phyloP scores from a whole-genome alignment of 1,140 invertebrate species.

The Monomorium pharaonis region DNA sequence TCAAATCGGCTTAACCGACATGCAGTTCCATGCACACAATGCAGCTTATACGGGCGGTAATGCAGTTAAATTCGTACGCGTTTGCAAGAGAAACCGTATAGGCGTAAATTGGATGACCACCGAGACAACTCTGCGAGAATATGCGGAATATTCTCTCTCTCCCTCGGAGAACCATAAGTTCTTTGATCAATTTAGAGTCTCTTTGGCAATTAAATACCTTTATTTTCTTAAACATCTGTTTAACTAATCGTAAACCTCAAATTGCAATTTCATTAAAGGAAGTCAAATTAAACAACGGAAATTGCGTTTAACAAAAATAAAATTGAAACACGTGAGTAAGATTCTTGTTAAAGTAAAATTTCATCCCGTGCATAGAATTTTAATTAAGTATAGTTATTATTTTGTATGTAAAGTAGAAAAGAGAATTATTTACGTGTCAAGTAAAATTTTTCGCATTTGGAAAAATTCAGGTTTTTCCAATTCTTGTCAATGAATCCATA shows the following conservation, averaged over 20 bases:
- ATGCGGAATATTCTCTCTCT: not conserved
- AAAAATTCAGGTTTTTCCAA: not conserved
- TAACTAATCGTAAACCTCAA: not conserved
- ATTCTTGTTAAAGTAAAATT: not conserved
- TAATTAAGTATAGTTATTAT: not conserved
- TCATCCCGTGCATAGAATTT: not conserved
- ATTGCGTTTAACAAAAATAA: not conserved
- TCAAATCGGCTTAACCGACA: slow-evolving; percentile 47
- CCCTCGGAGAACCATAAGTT: not conserved
- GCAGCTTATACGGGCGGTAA: slow-evolving; percentile 37
- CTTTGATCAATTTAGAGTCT: not conserved
- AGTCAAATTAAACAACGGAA: not conserved
- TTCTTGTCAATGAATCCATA: not conserved
- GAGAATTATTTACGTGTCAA: not conserved
- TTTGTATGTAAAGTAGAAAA: not conserved
- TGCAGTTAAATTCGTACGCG: slow-evolving; percentile 42
- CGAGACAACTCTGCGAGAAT: slow-evolving; percentile 18
- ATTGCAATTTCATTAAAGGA: not conserved
- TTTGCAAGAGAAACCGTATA: slow-evolving; percentile 40
- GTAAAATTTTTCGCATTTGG: not conserved
- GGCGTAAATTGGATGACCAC: slow-evolving; percentile 43
- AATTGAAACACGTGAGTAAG: not conserved
- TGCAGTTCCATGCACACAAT: slow-evolving; percentile 31
- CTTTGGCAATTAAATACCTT: not conserved
- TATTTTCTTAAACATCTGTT: not conserved